Percentiles rank a stretch among this genome's conserved stretches.
Evolutionary conservation across 1,140 invertebrate species (phyloP).

Genomic region (Drosophila elegans): DNA sequence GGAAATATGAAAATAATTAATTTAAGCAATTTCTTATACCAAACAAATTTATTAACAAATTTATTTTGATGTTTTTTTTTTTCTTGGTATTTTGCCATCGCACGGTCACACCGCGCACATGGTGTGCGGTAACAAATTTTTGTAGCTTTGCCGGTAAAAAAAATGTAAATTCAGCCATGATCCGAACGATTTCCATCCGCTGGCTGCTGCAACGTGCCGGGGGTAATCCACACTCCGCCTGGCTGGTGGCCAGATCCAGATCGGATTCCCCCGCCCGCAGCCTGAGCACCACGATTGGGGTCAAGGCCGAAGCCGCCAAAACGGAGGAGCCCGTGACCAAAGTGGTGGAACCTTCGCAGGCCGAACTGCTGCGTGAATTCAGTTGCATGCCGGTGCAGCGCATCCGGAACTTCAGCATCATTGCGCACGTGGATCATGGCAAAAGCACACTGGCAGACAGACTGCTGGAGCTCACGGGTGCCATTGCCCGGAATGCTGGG

Average conservation of each 20-base stretch:
- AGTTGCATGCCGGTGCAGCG: constrained; percentile 87
- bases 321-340: constrained; percentile 3
- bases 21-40: too few species aligned
- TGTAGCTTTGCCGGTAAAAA: constrained; percentile 2
- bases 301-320: constrained; percentile 23
- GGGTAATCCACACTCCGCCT: background rate
- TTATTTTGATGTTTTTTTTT: background rate
- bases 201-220: constrained; percentile 14
- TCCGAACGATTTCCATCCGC: constrained; percentile 10
- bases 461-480: constrained; percentile 95
- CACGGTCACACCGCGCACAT: constrained; percentile 6
- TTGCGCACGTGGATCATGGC: constrained; percentile 99
- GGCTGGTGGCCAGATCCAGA: constrained; percentile 5
- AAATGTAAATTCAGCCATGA: constrained; percentile 12
- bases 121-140: constrained; percentile 11
- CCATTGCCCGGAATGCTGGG: constrained; percentile 89
- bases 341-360: constrained; percentile 19
- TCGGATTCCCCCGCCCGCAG: background rate
- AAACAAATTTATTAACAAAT: too few species aligned
- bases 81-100: background rate
- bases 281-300: constrained; percentile 13
- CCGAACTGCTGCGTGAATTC: constrained; percentile 48
- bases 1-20: too few species aligned
- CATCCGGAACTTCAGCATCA: constrained; percentile 97
- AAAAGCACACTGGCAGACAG: constrained; percentile 98